These are phyloP conservation scores for Ophioderma brevispina DNA, from an alignment of 35 echinoderm and acorn worm genomes.

Conservation along the genomic window DNA sequence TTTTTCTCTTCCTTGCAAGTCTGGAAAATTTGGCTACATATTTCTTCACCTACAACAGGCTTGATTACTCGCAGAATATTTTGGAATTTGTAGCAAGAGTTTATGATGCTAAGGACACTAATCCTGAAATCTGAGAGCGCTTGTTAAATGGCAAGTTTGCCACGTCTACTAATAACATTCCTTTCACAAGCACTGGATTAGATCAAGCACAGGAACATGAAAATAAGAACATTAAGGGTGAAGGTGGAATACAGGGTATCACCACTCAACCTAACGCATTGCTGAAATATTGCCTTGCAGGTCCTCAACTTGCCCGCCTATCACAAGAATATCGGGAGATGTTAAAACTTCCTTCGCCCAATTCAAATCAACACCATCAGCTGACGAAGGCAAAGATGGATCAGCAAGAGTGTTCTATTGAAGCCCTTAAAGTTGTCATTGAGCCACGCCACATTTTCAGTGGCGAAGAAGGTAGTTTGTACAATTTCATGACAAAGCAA, in stretches of 20 bases:
- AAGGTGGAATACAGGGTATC: too few relatives aligned
- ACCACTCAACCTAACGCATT: too few relatives aligned
- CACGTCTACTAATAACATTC: too few relatives aligned
- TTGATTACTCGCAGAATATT: conserved; percentile 22
- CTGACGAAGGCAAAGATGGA: not conserved
- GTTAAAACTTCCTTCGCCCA: not conserved
- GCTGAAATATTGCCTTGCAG: conserved; percentile 1
- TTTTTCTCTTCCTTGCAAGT: not conserved
- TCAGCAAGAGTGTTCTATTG: conserved; percentile 14
- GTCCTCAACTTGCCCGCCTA: not conserved
- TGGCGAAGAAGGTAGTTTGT: not conserved
- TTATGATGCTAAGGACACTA: too few relatives aligned
- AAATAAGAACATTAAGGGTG: too few relatives aligned
- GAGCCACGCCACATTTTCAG: conserved; percentile 9
- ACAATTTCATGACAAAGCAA: conserved; percentile 27
- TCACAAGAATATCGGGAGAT: conserved; percentile 15
- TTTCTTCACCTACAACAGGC: too few relatives aligned
- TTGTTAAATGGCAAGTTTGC: too few relatives aligned
- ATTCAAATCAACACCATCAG: conserved; percentile 5
- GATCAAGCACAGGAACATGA: too few relatives aligned
- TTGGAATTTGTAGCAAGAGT: not conserved
- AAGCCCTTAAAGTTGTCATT: conserved; percentile 8
- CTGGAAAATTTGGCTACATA: conserved; percentile 35
- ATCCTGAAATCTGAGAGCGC: too few relatives aligned
- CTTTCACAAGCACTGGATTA: too few relatives aligned